A percentile compares a stretch with the other conserved stretches of the same genome.
Evolutionary conservation across 1,140 invertebrate genomes (phyloP).

Genomic region (Gryon sp.): DNA sequence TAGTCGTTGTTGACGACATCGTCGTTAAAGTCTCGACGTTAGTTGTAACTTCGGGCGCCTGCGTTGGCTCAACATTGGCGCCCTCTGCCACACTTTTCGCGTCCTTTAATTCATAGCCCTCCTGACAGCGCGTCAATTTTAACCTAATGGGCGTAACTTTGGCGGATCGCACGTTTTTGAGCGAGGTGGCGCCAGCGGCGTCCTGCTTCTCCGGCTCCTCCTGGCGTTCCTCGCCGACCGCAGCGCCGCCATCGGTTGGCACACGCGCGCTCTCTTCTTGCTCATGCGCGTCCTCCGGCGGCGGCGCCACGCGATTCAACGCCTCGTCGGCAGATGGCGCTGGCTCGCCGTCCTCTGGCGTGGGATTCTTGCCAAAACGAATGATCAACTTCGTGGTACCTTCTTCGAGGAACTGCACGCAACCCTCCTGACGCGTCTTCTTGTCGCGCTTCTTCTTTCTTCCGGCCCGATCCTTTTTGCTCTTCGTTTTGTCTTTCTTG

Average conservation of each 20-base stretch:
- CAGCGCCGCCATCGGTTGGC: constrained; percentile 17
- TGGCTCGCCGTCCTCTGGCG: constrained; percentile 57
- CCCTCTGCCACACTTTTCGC: constrained; percentile 41
- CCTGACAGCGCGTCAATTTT: constrained; percentile 88
- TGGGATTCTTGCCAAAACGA: constrained; percentile 79
- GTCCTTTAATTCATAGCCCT: constrained; percentile 83
- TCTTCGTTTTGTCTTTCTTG: constrained; percentile 81
- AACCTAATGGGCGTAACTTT: constrained; percentile 89
- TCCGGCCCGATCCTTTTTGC: constrained; percentile 82
- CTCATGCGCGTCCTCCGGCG: constrained; percentile 26
- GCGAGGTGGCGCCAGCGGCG: constrained; percentile 71
- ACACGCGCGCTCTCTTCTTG: constrained; percentile 18
- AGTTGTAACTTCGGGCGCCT: too few species aligned
- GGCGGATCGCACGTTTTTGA: constrained; percentile 82
- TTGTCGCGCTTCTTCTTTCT: constrained; percentile 82
- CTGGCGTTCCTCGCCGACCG: constrained; percentile 63
- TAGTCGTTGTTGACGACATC: too few species aligned
- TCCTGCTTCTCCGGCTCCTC: constrained; percentile 71
- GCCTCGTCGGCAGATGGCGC: constrained; percentile 13
- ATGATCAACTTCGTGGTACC: constrained; percentile 86
- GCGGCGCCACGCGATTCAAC: constrained; percentile 60
- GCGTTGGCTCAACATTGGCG: too few species aligned
- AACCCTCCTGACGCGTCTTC: constrained; percentile 79
- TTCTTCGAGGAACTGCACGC: constrained; percentile 82
- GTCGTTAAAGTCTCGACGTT: too few species aligned